These are phyloP conservation scores for Ooceraea biroi DNA, from an alignment of 1,140 invertebrate genomes.

Conservation along the genomic window DNA sequence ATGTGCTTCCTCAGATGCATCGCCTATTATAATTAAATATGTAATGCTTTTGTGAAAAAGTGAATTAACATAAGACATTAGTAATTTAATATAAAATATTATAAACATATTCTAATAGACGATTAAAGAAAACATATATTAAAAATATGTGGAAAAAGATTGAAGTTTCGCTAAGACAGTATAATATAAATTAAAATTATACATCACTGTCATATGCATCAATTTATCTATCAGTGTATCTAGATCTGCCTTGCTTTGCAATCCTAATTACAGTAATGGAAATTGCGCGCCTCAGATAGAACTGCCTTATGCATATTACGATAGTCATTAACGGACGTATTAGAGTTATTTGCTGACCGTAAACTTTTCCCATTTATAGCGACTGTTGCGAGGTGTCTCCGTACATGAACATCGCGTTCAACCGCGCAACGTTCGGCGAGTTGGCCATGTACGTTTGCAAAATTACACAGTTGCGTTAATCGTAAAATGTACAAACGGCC, in stretches of 20 bases:
- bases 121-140: too few relatives aligned
- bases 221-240: background rate
- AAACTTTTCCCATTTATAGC: conserved; percentile 27
- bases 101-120: too few relatives aligned
- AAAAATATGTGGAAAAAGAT: background rate
- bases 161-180: background rate
- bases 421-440: background rate
- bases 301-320: background rate
- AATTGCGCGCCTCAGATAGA: conserved; percentile 9
- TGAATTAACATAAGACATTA: background rate
- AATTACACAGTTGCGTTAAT: background rate
- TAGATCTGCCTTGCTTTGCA: background rate
- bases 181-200: background rate
- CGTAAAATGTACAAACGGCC: background rate
- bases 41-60: too few relatives aligned
- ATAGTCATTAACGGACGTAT: conserved; percentile 17
- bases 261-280: background rate
- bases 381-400: background rate
- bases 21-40: background rate
- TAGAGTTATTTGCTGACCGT: conserved; percentile 3
- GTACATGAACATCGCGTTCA: conserved; percentile 6
- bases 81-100: background rate
- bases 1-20: background rate
- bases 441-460: background rate
- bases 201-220: background rate